Evolutionary conservation across 2,888 invertebrate species (phyloP), one percentile per base, ranked within the genome.

Genomic region (Dascillus cervinus): DNA sequence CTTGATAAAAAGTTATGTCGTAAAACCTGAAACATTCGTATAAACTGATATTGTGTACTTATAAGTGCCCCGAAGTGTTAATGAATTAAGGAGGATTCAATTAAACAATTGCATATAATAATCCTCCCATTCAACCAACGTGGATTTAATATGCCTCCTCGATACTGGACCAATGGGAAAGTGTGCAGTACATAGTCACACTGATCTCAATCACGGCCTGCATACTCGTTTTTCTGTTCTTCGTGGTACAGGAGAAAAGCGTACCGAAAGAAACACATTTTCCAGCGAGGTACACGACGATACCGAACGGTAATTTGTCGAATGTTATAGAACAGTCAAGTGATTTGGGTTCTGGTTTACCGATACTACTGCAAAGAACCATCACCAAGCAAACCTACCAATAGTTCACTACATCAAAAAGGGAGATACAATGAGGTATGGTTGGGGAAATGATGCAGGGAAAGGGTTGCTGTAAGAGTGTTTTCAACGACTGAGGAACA

Each of bases 351-450:
- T 88, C 88, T 2, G 91, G 91, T 3, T 66, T 89, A 42, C 89
- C 90, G 2, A 72, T 88, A 25, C 71, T 91, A 34, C 87, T 90
- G 28, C 91, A 92, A 63, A 72, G 90, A 39, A 94, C 94, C 1
- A 90, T 95, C 55, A 90, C 91, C 40, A 88, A 88, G 57, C 91
- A 95, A 66, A 86, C 94, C 29, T 80, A 83, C n/a, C n/a, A 57
- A 80, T 92, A 77, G 77, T 82, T 2, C 76, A 79, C 29, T 79
- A 82, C 23, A 79, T 91, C 34, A 91, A 91, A 88, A 89, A 58
- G 92, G 92, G 0, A 73, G 90, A 27, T 91, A 88, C 62, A 90
- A 86, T 3, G 90, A 91, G 62, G 92, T 92, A n/a, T 90, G 88
- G 86, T 72, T 85, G 50, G 91, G 86, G 29, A 72, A 73, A 45